phyloP scores from a whole-genome alignment of 2,797 vertebrate genomes.

The Chiloscyllium punctatum region DNA sequence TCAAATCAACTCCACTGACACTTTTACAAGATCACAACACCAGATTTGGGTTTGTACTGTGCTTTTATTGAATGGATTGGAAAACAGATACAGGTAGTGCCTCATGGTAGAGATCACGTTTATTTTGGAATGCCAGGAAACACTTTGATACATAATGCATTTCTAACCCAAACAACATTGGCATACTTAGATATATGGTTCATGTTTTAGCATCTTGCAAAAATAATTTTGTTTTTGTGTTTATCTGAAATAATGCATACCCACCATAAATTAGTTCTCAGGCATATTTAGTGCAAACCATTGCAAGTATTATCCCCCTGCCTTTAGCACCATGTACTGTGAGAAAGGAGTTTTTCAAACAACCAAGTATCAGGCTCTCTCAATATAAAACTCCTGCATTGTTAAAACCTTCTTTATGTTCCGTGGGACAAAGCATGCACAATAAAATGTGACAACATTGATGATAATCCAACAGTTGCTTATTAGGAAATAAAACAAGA shows the following conservation, averaged over 20 bases:
- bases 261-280: background rate
- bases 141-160: too few relatives aligned
- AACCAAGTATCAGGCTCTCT: background rate
- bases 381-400: background rate
- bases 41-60: too few relatives aligned
- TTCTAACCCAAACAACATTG: too few relatives aligned
- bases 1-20: too few relatives aligned
- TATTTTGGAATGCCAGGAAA: too few relatives aligned
- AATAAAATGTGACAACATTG: background rate
- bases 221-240: background rate
- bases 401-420: background rate
- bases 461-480: background rate
- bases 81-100: too few relatives aligned
- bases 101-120: too few relatives aligned
- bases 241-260: background rate
- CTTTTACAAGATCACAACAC: too few relatives aligned
- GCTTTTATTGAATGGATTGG: too few relatives aligned
- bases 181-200: background rate
- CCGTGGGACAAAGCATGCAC: background rate
- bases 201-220: background rate
- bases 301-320: too few relatives aligned
- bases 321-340: background rate
- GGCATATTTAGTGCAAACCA: background rate
- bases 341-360: background rate
- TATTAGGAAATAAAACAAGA: background rate